Conservation (phyloP, 2,797 vertebrate species). For the Lutjanus campechanus region DNA sequence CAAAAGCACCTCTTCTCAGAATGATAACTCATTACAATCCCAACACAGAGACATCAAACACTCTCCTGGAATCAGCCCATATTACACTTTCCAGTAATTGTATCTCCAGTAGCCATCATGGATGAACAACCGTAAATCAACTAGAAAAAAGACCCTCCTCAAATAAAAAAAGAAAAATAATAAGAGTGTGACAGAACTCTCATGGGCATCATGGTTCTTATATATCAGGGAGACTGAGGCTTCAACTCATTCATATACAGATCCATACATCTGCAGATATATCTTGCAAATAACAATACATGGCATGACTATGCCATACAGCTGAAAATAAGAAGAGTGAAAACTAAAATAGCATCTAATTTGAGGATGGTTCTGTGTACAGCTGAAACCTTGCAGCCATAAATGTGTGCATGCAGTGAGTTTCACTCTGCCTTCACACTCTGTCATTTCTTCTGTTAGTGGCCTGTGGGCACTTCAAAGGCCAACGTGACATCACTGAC, state of each 20-base stretch:
- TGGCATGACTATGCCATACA: too few relatives aligned
- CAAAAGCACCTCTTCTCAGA: not conserved
- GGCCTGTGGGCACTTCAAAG: not conserved
- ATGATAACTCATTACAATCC: not conserved
- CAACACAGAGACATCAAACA: not conserved
- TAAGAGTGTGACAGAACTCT: not conserved
- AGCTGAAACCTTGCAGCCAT: constrained; percentile 7
- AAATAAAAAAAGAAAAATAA: not conserved
- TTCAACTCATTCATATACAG: not conserved
- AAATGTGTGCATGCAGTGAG: constrained; percentile 29
- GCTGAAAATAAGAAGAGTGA: not conserved
- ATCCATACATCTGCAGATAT: not conserved
- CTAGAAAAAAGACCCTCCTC: not conserved
- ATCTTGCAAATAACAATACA: not conserved
- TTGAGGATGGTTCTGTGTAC: not conserved
- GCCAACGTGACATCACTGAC: constrained; percentile 1
- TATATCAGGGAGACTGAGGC: not conserved
- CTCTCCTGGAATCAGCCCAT: not conserved
- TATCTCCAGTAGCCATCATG: not conserved
- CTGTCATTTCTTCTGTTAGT: constrained; percentile 24
- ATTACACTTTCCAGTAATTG: not conserved
- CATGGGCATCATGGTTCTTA: not conserved
- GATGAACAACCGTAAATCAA: not conserved
- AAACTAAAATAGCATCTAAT: not conserved
- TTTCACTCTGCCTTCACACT: constrained; percentile 41